Evolutionary conservation across 2,888 invertebrate genomes (phyloP).

Genomic region (Drosophila suboccidentalis): DNA sequence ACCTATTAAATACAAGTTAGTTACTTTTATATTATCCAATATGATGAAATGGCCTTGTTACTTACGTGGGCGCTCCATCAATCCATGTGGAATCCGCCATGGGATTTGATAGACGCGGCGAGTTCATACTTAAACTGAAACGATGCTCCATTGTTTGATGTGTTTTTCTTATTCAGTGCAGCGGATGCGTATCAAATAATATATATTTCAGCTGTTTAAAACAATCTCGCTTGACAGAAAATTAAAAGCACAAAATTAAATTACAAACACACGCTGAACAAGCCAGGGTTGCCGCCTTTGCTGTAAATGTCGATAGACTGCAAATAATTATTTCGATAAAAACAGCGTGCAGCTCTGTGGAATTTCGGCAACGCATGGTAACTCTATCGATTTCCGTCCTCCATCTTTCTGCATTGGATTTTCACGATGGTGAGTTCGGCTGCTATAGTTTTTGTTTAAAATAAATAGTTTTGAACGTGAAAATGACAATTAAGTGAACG

Average conservation of each 20-base stretch:
- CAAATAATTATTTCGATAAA: constrained; percentile 10
- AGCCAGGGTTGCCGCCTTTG: constrained; percentile 44
- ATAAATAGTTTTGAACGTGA: constrained; percentile 47
- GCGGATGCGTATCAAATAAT: not conserved
- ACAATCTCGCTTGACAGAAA: not conserved
- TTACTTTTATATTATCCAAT: not conserved
- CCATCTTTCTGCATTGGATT: constrained; percentile 85
- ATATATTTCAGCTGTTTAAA: constrained; percentile 1
- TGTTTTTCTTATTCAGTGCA: not conserved
- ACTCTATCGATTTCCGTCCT: constrained; percentile 83
- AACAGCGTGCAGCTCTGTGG: constrained; percentile 25
- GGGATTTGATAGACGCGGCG: constrained; percentile 74
- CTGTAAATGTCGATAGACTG: constrained; percentile 34
- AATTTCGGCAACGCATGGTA: constrained; percentile 67
- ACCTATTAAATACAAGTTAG: constrained; percentile 1
- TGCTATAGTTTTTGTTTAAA: constrained; percentile 48
- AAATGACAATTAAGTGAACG: constrained; percentile 34
- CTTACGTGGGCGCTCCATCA: constrained; percentile 73
- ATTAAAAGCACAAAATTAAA: constrained; percentile 2
- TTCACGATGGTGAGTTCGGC: constrained; percentile 85
- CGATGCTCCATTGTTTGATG: constrained; percentile 65
- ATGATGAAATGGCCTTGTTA: constrained; percentile 5
- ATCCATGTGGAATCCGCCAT: constrained; percentile 84
- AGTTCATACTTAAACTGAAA: constrained; percentile 73
- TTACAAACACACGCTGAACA: constrained; percentile 32